These are phyloP conservation scores for Dasypolia templi DNA, from an alignment of 2,888 invertebrate species.

Conservation along the genomic window DNA sequence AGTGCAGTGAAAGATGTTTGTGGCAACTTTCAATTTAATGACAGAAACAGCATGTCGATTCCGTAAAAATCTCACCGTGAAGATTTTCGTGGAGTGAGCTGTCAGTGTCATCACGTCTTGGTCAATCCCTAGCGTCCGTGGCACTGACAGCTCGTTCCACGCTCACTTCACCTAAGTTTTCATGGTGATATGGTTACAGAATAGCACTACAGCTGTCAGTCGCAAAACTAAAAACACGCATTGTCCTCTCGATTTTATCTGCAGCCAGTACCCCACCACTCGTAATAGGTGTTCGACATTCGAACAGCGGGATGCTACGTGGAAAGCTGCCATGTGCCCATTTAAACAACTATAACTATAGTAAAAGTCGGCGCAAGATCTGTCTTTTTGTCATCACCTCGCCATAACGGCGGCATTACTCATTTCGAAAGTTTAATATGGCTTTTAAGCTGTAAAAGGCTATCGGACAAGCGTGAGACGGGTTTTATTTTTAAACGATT, in stretches of 20 bases:
- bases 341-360: conserved; percentile 67
- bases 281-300: conserved; percentile 72
- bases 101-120: no score
- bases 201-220: no score
- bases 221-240: not conserved
- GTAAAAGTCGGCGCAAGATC: conserved; percentile 65
- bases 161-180: no score
- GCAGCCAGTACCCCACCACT: conserved; percentile 61
- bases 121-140: no score
- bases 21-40: no score
- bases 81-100: no score
- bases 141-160: no score
- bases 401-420: conserved; percentile 71
- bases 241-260: conserved; percentile 38
- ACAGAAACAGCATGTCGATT: no score
- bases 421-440: conserved; percentile 76
- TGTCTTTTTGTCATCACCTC: conserved; percentile 71
- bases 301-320: conserved; percentile 71
- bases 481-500: conserved; percentile 58
- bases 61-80: no score
- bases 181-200: no score
- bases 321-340: conserved; percentile 71
- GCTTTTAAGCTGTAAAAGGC: conserved; percentile 59
- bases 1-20: no score
- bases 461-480: conserved; percentile 45